These are phyloP conservation scores for Pandemis cinnamomeana DNA, from an alignment of 2,888 invertebrate species.

Conservation along the genomic window DNA sequence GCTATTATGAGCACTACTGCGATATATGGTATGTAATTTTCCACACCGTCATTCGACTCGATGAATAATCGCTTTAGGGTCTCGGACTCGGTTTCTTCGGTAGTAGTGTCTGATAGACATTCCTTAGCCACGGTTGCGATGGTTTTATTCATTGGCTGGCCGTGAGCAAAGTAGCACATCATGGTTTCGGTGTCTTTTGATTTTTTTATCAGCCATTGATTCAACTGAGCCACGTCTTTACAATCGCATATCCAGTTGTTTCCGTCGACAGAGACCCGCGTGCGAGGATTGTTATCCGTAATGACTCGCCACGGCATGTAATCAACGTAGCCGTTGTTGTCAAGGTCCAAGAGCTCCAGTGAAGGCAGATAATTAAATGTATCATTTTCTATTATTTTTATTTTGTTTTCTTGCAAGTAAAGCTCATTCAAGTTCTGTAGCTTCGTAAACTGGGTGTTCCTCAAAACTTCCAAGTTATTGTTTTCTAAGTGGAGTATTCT, in stretches of 20 bases:
- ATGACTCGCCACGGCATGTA: conserved; percentile 90
- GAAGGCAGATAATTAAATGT: conserved; percentile 90
- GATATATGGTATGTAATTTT: conserved; percentile 90
- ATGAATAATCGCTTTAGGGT: conserved; percentile 84
- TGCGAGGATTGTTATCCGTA: conserved; percentile 86
- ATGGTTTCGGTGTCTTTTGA: conserved; percentile 87
- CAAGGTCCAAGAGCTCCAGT: conserved; percentile 89
- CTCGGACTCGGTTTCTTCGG: conserved; percentile 85
- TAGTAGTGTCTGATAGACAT: conserved; percentile 87
- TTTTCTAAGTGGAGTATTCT: conserved; percentile 91
- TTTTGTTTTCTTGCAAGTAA: conserved; percentile 90
- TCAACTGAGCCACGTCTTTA: conserved; percentile 87
- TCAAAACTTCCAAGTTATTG: conserved; percentile 88
- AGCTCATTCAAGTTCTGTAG: conserved; percentile 89
- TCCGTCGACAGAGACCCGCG: conserved; percentile 89
- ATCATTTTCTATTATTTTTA: conserved; percentile 88
- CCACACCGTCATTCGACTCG: conserved; percentile 87
- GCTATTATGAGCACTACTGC: conserved; percentile 88
- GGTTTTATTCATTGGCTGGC: conserved; percentile 79
- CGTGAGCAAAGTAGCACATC: conserved; percentile 86
- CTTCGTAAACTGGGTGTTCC: conserved; percentile 92
- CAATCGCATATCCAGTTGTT: conserved; percentile 95
- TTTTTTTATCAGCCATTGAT: conserved; percentile 88
- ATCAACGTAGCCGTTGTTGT: conserved; percentile 91
- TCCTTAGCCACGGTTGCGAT: conserved; percentile 77